phyloP scores from a whole-genome alignment of 2,888 invertebrate genomes.

The Protodeltote pygarga region DNA sequence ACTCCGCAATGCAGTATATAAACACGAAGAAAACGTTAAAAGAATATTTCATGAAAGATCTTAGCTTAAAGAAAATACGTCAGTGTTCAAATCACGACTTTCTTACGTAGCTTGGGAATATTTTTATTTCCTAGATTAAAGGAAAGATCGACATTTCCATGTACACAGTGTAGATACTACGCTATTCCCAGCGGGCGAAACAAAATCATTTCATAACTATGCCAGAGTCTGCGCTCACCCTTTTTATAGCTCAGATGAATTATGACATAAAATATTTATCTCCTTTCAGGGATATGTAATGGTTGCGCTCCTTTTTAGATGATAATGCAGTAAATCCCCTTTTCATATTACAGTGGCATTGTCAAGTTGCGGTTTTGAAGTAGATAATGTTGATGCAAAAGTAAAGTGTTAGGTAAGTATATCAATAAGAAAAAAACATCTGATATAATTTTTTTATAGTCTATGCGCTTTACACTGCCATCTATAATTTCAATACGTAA shows the following conservation, averaged over 20 bases:
- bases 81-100: conserved; percentile 44
- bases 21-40: conserved; percentile 20
- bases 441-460: no score
- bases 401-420: conserved; percentile 33
- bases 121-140: conserved; percentile 65
- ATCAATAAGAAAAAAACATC: no score
- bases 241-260: conserved; percentile 80
- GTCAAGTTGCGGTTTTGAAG: conserved; percentile 56
- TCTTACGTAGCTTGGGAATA: conserved; percentile 49
- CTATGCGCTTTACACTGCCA: no score
- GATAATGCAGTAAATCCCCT: conserved; percentile 73
- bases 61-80: conserved; percentile 27
- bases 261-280: conserved; percentile 83
- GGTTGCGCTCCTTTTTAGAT: conserved; percentile 74
- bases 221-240: conserved; percentile 70
- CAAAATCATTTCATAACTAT: conserved; percentile 70
- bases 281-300: conserved; percentile 76
- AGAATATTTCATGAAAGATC: conserved; percentile 30
- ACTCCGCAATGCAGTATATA: conserved; percentile 31
- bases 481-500: no score
- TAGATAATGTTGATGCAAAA: conserved; percentile 48
- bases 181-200: conserved; percentile 61
- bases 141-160: conserved; percentile 61
- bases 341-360: conserved; percentile 70
- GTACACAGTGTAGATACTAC: conserved; percentile 54